These are phyloP conservation scores for Latrodectus hesperus DNA, from an alignment of 2,888 invertebrate genomes.

Conservation along the genomic window DNA sequence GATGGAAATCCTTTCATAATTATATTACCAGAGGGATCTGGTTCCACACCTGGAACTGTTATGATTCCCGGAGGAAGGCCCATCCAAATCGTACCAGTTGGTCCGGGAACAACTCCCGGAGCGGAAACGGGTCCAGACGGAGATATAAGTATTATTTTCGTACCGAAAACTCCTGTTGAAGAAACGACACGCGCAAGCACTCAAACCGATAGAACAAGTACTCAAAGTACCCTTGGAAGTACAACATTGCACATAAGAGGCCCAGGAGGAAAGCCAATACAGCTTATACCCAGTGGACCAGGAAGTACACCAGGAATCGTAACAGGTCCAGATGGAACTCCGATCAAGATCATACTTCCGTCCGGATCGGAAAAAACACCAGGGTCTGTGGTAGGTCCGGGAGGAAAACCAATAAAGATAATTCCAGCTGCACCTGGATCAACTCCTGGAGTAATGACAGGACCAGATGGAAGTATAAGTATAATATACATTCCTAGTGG, in stretches of 20 bases:
- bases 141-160: background rate
- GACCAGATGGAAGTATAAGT: background rate
- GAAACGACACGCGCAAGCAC: background rate
- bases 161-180: background rate
- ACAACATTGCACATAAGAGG: background rate
- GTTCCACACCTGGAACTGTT: conserved; percentile 4
- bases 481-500: conserved; percentile 6
- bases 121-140: background rate
- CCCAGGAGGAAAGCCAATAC: conserved; percentile 13
- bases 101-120: conserved; percentile 4
- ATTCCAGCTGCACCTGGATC: background rate
- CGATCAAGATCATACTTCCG: background rate
- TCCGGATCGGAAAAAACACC: background rate
- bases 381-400: background rate
- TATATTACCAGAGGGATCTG: conserved; percentile 12
- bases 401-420: background rate
- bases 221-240: too few relatives aligned
- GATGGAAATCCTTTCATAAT: conserved; percentile 13
- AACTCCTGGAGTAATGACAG: background rate
- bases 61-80: conserved; percentile 9
- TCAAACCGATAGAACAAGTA: too few relatives aligned
- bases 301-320: background rate
- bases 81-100: conserved; percentile 1
- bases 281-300: conserved; percentile 2
- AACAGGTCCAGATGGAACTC: background rate